Conservation (phyloP, 2,113 vertebrate species). For the Pedetes capensis region DNA sequence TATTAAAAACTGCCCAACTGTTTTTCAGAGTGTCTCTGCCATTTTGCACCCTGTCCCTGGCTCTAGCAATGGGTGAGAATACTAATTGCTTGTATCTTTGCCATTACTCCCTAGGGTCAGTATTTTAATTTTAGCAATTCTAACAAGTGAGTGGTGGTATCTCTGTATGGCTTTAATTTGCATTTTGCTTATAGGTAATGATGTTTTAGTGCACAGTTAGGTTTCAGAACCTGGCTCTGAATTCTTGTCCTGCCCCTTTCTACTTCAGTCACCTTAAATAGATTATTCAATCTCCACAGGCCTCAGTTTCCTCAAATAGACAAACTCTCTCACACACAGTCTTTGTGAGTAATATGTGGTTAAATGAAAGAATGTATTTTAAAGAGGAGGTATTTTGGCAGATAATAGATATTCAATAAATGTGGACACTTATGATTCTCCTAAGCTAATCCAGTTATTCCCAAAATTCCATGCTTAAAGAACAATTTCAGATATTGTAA, state of each 20-base stretch:
- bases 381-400: neutral
- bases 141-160: neutral
- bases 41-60: neutral
- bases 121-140: neutral
- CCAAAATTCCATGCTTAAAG: neutral
- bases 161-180: neutral
- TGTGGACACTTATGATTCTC: neutral
- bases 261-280: neutral
- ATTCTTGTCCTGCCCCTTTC: neutral
- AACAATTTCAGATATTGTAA: neutral
- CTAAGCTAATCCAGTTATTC: neutral
- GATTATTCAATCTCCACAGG: neutral
- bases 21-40: neutral
- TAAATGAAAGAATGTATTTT: neutral
- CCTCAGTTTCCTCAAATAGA: neutral
- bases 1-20: neutral
- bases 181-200: neutral
- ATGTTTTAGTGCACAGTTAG: neutral
- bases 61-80: neutral
- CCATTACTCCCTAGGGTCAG: neutral
- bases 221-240: neutral
- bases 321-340: neutral
- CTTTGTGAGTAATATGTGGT: neutral
- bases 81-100: neutral
- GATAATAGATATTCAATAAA: neutral